Percentiles rank a stretch among this genome's conserved stretches.
Evolutionary conservation across 2,888 invertebrate genomes (phyloP).

Genomic region (Leptopilina myrica): DNA sequence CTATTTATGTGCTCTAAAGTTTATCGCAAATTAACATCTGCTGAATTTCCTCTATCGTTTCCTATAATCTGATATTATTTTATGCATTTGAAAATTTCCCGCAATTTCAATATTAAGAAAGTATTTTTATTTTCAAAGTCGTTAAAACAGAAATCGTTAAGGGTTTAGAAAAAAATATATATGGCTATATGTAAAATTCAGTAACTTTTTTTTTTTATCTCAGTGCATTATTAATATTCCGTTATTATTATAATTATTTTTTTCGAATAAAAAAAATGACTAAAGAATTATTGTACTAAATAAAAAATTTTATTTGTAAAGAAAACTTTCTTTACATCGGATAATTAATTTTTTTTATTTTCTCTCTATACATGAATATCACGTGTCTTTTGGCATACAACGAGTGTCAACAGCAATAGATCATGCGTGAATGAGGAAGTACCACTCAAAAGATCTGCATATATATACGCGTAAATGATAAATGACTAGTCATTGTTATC

Average conservation of each 20-base stretch:
- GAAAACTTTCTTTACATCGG: no score
- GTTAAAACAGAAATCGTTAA: background rate
- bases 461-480: conserved; percentile 21
- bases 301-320: no score
- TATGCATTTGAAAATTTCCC: background rate
- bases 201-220: no score
- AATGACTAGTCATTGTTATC: conserved; percentile 27
- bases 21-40: conserved; percentile 2
- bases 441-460: conserved; percentile 6
- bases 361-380: no score
- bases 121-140: background rate
- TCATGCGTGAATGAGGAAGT: conserved; percentile 18
- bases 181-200: no score
- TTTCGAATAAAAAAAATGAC: background rate
- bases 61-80: conserved; percentile 16
- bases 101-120: background rate
- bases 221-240: no score
- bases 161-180: no score
- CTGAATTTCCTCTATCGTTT: background rate
- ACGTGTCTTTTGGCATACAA: no score
- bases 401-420: background rate
- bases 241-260: background rate
- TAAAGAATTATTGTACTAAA: background rate
- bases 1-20: background rate
- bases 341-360: no score